Evolutionary conservation across 1,140 invertebrate genomes (phyloP).

Genomic region (Saccostrea glomerata): DNA sequence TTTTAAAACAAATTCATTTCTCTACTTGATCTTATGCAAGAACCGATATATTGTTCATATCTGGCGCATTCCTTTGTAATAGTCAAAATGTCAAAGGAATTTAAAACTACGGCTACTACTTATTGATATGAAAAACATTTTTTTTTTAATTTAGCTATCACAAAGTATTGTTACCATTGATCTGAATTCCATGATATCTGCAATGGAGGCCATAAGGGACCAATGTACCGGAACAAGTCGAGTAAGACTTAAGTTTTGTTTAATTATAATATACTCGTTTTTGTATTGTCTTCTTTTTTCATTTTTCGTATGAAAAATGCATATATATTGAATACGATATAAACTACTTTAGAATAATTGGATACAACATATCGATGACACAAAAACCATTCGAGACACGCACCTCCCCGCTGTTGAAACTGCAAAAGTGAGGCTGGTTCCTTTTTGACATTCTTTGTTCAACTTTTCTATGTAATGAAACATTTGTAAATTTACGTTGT

Average conservation of each 20-base stretch:
- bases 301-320: not conserved
- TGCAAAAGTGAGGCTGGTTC: conserved; percentile 39
- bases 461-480: too few species aligned
- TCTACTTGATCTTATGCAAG: too few species aligned
- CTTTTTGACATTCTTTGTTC: too few species aligned
- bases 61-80: too few species aligned
- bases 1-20: too few species aligned
- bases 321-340: not conserved
- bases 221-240: conserved; percentile 50
- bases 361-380: conserved; percentile 45
- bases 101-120: too few species aligned
- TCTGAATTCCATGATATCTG: conserved; percentile 46
- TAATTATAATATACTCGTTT: not conserved
- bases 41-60: too few species aligned
- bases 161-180: conserved; percentile 51
- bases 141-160: too few species aligned
- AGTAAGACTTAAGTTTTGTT: conserved; percentile 35
- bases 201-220: conserved; percentile 53
- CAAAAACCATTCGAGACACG: conserved; percentile 46
- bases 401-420: conserved; percentile 53
- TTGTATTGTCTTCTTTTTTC: not conserved
- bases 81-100: too few species aligned
- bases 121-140: too few species aligned
- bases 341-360: conserved; percentile 36
- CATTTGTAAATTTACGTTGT: too few species aligned